phyloP scores from a whole-genome alignment of 2,797 vertebrate species.

The Periophthalmus magnuspinnatus region DNA sequence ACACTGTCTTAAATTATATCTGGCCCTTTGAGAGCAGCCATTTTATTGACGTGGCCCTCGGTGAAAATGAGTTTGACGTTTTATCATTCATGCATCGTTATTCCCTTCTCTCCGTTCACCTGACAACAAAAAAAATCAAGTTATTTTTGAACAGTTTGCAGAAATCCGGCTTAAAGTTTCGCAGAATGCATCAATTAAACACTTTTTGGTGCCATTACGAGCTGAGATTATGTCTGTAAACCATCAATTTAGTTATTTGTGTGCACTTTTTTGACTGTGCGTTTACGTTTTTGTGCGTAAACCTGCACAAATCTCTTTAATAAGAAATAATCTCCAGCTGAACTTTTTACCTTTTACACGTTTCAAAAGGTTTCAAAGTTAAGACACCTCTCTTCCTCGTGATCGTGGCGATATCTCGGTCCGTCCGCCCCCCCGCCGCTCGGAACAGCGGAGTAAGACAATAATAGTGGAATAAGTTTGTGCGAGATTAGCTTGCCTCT shows the following conservation, averaged over 20 bases:
- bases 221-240: too few species aligned
- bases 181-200: background rate
- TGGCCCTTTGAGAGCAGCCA: too few species aligned
- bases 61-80: too few species aligned
- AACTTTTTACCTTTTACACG: background rate
- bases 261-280: background rate
- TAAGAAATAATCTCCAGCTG: too few species aligned
- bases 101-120: background rate
- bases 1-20: too few species aligned
- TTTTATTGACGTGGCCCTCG: too few species aligned
- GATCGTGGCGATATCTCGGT: background rate
- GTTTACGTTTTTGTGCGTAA: background rate
- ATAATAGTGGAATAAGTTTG: conserved; percentile 49
- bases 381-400: background rate
- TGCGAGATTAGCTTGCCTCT: conserved; percentile 58
- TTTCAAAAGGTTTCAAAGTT: background rate
- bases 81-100: conserved; percentile 20
- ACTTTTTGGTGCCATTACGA: background rate
- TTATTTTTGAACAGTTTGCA: background rate
- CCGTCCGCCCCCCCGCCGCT: conserved; percentile 49
- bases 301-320: background rate
- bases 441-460: conserved; percentile 71
- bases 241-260: background rate
- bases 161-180: background rate
- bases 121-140: background rate